Evolutionary conservation across 1,140 invertebrate species (phyloP).

Genomic region (Monomorium pharaonis): DNA sequence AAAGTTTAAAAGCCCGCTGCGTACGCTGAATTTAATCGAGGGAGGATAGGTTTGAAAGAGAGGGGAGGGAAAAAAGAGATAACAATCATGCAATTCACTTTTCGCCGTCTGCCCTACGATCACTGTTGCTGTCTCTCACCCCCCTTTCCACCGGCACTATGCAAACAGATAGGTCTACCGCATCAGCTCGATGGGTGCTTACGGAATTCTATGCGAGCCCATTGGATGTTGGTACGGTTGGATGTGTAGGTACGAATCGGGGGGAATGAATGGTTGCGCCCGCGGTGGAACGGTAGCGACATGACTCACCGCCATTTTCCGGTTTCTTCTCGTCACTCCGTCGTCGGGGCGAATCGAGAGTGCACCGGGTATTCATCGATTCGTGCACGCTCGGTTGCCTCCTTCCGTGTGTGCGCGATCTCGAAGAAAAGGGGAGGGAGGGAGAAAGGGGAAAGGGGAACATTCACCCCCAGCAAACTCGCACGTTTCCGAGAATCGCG

Average conservation of each 20-base stretch:
- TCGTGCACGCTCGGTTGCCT: slow-evolving; percentile 32
- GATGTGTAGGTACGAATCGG: slow-evolving; percentile 10
- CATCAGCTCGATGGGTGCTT: slow-evolving; percentile 46
- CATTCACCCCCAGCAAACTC: neutral
- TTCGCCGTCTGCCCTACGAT: slow-evolving; percentile 10
- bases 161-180: slow-evolving; percentile 51
- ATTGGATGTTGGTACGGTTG: neutral
- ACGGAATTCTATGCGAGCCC: slow-evolving; percentile 32
- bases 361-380: slow-evolving; percentile 49
- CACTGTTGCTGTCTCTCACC: neutral
- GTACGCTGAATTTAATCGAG: slow-evolving; percentile 67
- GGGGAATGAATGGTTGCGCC: slow-evolving; percentile 7
- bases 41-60: neutral
- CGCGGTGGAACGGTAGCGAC: slow-evolving; percentile 25
- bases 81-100: slow-evolving; percentile 66
- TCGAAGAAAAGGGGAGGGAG: slow-evolving; percentile 22
- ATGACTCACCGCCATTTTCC: slow-evolving; percentile 50
- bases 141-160: neutral
- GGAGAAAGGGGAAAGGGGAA: too few relatives aligned
- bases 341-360: slow-evolving; percentile 13
- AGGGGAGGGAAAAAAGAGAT: slow-evolving; percentile 69
- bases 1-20: slow-evolving; percentile 66
- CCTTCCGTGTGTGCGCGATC: neutral
- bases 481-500: slow-evolving; percentile 1
- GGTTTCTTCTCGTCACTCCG: slow-evolving; percentile 27